Conservation (phyloP, 2,888 invertebrate species). For the Eristalis arbustorum region DNA sequence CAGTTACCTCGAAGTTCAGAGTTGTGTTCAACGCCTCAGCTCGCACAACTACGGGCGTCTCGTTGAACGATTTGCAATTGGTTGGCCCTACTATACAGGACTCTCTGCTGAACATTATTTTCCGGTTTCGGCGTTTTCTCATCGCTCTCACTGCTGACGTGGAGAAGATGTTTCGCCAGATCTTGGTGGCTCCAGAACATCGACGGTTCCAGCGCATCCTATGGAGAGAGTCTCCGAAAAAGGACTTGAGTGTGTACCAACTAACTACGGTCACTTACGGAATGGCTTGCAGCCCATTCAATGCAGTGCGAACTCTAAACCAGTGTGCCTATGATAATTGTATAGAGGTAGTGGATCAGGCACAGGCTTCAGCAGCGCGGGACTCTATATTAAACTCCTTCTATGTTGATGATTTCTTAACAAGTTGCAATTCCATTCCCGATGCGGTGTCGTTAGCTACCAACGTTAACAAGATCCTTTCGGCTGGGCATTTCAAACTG, state of each 20-base stretch:
- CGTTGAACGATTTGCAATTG: conserved; percentile 38
- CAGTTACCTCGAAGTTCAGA: conserved; percentile 34
- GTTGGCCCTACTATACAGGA: conserved; percentile 31
- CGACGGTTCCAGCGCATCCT: conserved; percentile 21
- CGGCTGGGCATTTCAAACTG: conserved; percentile 16
- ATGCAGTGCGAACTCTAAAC: conserved; percentile 29
- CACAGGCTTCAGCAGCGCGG: background rate
- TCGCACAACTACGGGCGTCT: conserved; percentile 15
- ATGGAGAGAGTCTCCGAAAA: conserved; percentile 1
- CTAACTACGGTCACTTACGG: no score
- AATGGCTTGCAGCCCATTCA: no score
- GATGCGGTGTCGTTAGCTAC: background rate
- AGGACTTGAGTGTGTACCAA: background rate
- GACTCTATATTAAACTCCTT: no score
- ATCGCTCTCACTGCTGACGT: conserved; percentile 19
- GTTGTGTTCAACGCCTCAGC: conserved; percentile 52
- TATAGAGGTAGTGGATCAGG: background rate
- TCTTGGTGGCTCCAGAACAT: conserved; percentile 17
- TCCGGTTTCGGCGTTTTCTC: no score
- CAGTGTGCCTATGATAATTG: conserved; percentile 40
- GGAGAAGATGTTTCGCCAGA: conserved; percentile 39
- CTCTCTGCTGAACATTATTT: conserved; percentile 14
- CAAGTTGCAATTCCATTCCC: no score
- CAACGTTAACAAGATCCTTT: conserved; percentile 17
- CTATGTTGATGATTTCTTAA: no score